phyloP scores from a whole-genome alignment of 2,888 invertebrate species.

The Calliopum simillimum region DNA sequence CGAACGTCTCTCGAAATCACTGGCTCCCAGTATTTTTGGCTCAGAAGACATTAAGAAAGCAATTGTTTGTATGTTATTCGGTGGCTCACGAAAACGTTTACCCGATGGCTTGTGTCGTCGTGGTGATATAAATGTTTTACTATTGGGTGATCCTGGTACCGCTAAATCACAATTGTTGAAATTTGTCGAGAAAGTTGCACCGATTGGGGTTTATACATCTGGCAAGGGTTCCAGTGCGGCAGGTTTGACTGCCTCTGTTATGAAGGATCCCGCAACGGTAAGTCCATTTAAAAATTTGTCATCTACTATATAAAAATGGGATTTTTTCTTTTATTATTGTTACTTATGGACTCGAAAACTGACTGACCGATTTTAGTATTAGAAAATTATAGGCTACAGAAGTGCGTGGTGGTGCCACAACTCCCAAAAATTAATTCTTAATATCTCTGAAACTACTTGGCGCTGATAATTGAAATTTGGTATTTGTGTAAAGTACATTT shows the following conservation, averaged over 20 bases:
- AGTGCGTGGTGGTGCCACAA: too few species aligned
- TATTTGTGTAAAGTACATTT: too few species aligned
- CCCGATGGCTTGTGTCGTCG: conserved; percentile 96
- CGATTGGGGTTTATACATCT: conserved; percentile 96
- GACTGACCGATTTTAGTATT: too few species aligned
- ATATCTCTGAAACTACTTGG: too few species aligned
- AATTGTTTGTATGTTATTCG: conserved; percentile 93
- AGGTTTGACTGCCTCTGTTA: conserved; percentile 97
- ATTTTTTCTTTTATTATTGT: not conserved
- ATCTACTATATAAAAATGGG: not conserved
- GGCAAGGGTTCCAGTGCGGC: conserved; percentile 99
- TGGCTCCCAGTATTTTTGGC: conserved; percentile 98
- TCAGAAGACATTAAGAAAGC: conserved; percentile 96
- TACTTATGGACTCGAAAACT: too few species aligned
- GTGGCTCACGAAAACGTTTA: conserved; percentile 87
- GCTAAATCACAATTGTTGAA: conserved; percentile 99
- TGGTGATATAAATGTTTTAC: conserved; percentile 95
- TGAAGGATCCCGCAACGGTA: conserved; percentile 91
- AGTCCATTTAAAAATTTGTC: conserved; percentile 58
- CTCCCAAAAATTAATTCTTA: too few species aligned
- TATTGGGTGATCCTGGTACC: conserved; percentile 98
- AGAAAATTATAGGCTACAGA: too few species aligned
- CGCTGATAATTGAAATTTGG: too few species aligned
- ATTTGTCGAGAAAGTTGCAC: conserved; percentile 95
- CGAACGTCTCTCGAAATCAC: conserved; percentile 87